Percentiles rank a stretch among this genome's conserved stretches.
These are phyloP conservation scores for Ganaspis brasiliensis DNA, from an alignment of 2,888 invertebrate species.

Conservation along the genomic window DNA sequence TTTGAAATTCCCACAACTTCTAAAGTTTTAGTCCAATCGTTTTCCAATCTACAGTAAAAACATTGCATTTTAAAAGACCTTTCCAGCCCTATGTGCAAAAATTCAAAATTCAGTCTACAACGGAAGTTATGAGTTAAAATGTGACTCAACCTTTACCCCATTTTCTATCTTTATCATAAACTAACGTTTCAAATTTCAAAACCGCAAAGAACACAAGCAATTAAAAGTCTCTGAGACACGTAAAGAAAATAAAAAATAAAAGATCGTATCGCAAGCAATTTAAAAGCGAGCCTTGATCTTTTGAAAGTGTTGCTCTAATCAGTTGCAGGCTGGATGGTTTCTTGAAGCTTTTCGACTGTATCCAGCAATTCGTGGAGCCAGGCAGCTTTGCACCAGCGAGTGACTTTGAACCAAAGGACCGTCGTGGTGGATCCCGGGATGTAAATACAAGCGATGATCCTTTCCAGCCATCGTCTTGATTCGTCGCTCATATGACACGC, in stretches of 20 bases:
- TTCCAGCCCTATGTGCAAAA: too few relatives aligned
- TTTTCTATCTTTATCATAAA: too few relatives aligned
- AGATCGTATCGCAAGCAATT: background rate
- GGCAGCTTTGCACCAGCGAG: constrained; percentile 1
- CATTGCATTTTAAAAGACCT: too few relatives aligned
- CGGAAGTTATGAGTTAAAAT: too few relatives aligned
- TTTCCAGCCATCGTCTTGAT: constrained; percentile 51
- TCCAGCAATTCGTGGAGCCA: constrained; percentile 11
- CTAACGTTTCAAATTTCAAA: too few relatives aligned
- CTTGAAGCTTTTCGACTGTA: constrained; percentile 18
- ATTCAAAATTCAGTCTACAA: too few relatives aligned
- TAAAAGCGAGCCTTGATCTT: background rate
- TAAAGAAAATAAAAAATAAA: background rate
- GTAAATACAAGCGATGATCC: constrained; percentile 57
- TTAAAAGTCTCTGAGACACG: background rate
- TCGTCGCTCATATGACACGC: constrained; percentile 55
- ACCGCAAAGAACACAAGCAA: too few relatives aligned
- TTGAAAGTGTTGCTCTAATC: constrained; percentile 33
- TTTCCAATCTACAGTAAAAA: too few relatives aligned
- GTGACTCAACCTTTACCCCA: too few relatives aligned
- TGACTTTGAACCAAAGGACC: constrained; percentile 38
- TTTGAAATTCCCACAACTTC: too few relatives aligned
- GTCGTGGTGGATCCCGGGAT: constrained; percentile 19
- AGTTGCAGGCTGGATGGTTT: constrained; percentile 31
- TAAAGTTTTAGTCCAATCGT: too few relatives aligned